Evolutionary conservation across 2,113 vertebrate species (phyloP), one percentile per base, ranked within the genome.

Genomic region (cattle (Bos taurus)): DNA sequence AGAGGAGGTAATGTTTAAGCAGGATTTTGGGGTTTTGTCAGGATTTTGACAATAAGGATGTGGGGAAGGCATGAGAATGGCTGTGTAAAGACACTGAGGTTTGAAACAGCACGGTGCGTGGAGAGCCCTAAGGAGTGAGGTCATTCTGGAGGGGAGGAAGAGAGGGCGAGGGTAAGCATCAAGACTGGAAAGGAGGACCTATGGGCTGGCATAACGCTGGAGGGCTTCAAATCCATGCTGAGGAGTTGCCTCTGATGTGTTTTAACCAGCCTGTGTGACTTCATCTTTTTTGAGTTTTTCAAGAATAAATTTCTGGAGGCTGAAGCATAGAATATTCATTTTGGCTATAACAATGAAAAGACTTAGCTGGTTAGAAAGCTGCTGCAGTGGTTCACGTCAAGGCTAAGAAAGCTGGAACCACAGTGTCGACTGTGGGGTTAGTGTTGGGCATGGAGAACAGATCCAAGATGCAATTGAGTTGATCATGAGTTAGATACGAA

Each of bases 271-370:
- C 43, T 78, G 14, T 46, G 33, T 89, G 25, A 82, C 54, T 91
- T 80, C 36, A 33, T 89, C 33, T 14, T 9, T 85, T 93, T 85
- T 88, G 92, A 80, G 19, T 88, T 94, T 80, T 67, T 28, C 9
- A 93, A 90, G 36, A 60, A 74, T 60, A 17, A 78, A 2, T 85
- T 94, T 40, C 25, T 60, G 5, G 12, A 91, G 4, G 43, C 16
- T 54, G 6, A 13, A 40, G 46, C 36, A 30, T 1, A 28, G 62
- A 83, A 84, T 16, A 85, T 46, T 95, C 23, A 17, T 71, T 46
- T 56, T n/a, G 33, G 33, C 40, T 62, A 16, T 6, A 46, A 91
- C 33, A 84, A 52, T 26, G n/a, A 52, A 90, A 48, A 17, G 28
- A 64, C 16, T 28, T 60, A 8, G 36, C 60, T 46, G 33, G 48